These are phyloP conservation scores for Trichogramma pretiosum DNA, from an alignment of 1,140 invertebrate species.

Conservation along the genomic window DNA sequence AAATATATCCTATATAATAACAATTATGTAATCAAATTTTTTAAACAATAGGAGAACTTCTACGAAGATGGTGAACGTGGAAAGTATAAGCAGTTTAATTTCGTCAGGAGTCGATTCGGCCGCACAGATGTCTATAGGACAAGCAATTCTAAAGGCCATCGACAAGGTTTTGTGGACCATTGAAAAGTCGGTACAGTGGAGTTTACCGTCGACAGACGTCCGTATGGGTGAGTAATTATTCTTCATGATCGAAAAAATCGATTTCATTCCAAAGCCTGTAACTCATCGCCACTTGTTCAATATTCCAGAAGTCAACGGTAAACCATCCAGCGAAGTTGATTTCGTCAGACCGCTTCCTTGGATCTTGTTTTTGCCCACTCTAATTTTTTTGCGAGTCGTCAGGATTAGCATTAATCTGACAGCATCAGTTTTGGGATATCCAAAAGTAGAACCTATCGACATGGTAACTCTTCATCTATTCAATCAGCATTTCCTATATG, in stretches of 20 bases:
- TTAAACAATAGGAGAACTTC: not conserved
- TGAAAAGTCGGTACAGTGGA: constrained; percentile 52
- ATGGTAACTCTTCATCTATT: constrained; percentile 36
- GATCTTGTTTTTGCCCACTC: constrained; percentile 47
- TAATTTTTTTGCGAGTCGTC: constrained; percentile 42
- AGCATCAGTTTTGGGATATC: constrained; percentile 41
- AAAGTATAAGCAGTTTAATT: constrained; percentile 10
- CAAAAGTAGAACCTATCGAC: constrained; percentile 42
- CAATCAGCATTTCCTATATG: not conserved
- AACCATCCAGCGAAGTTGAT: constrained; percentile 32
- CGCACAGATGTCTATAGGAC: constrained; percentile 35
- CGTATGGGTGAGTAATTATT: constrained; percentile 18
- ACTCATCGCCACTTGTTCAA: not conserved
- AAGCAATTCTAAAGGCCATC: constrained; percentile 37
- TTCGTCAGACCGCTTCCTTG: constrained; percentile 50
- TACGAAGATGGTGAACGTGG: not conserved
- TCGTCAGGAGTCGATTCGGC: constrained; percentile 21
- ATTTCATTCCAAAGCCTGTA: not conserved
- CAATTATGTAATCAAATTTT: not conserved
- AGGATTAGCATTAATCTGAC: constrained; percentile 41
- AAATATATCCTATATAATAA: no score
- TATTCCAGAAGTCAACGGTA: constrained; percentile 42
- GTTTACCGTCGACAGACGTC: constrained; percentile 36
- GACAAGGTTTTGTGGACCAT: constrained; percentile 46
- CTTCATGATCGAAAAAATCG: no score